Evolutionary conservation across 2,888 invertebrate species (phyloP).

Genomic region (Bembecia ichneumoniformis): DNA sequence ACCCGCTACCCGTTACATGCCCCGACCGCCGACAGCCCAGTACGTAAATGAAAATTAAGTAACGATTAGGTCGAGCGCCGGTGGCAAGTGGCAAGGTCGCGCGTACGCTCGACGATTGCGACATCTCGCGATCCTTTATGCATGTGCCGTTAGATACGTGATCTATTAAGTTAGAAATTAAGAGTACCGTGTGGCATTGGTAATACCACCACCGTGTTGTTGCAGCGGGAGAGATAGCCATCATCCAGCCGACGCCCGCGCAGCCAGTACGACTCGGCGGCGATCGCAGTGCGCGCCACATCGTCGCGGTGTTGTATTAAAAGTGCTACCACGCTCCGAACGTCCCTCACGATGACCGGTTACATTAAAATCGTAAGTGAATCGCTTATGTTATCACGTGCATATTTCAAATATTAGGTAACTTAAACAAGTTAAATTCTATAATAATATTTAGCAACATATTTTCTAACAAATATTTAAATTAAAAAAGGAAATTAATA

Average conservation of each 20-base stretch:
- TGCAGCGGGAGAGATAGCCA: slow-evolving; percentile 44
- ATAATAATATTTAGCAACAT: neutral
- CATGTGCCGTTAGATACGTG: slow-evolving; percentile 37
- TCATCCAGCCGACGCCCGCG: slow-evolving; percentile 22
- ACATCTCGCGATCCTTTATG: slow-evolving; percentile 20
- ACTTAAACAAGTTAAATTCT: too few relatives aligned
- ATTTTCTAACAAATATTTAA: neutral
- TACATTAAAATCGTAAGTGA: slow-evolving; percentile 58
- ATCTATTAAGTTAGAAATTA: slow-evolving; percentile 23
- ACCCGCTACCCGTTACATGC: slow-evolving; percentile 10
- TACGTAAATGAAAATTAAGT: slow-evolving; percentile 35
- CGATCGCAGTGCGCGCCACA: slow-evolving; percentile 32
- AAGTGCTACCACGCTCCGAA: slow-evolving; percentile 32
- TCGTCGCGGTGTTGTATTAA: slow-evolving; percentile 45
- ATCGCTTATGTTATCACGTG: neutral
- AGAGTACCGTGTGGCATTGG: slow-evolving; percentile 28
- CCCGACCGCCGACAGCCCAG: slow-evolving; percentile 33
- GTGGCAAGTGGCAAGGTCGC: slow-evolving; percentile 32
- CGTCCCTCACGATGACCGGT: slow-evolving; percentile 43
- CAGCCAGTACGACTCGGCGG: slow-evolving; percentile 41
- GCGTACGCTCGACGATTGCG: slow-evolving; percentile 25
- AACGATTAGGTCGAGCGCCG: slow-evolving; percentile 19
- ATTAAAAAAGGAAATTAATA: too few relatives aligned
- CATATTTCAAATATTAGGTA: too few relatives aligned
- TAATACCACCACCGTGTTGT: slow-evolving; percentile 38